phyloP scores from a whole-genome alignment of 2,888 invertebrate species.

The Orthosia cruda region DNA sequence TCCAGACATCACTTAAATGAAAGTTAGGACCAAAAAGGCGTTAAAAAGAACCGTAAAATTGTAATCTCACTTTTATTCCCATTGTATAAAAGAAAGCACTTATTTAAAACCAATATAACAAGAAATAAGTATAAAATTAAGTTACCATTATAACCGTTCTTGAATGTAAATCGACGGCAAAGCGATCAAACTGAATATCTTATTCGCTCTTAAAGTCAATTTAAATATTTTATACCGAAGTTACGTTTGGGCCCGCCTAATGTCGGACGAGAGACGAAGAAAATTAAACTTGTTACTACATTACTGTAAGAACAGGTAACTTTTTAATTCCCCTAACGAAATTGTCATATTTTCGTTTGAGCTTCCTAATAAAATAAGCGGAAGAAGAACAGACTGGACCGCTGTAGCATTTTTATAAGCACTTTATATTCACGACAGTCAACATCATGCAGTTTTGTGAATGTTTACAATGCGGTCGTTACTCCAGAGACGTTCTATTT shows the following conservation, averaged over 20 bases:
- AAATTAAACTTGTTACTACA: slow-evolving; percentile 87
- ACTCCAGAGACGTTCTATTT: slow-evolving; percentile 74
- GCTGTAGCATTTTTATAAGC: slow-evolving; percentile 84
- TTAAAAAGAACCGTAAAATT: slow-evolving; percentile 50
- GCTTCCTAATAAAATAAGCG: slow-evolving; percentile 83
- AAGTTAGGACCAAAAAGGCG: slow-evolving; percentile 29
- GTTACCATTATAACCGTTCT: slow-evolving; percentile 68
- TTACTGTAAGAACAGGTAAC: slow-evolving; percentile 87
- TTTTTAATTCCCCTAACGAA: slow-evolving; percentile 88
- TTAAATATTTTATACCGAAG: slow-evolving; percentile 79
- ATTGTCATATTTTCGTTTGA: slow-evolving; percentile 89
- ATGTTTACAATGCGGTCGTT: slow-evolving; percentile 73
- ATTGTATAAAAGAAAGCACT: slow-evolving; percentile 56
- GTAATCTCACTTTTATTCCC: slow-evolving; percentile 47
- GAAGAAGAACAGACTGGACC: slow-evolving; percentile 71
- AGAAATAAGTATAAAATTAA: slow-evolving; percentile 68
- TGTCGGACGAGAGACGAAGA: slow-evolving; percentile 80
- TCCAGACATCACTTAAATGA: slow-evolving; percentile 37
- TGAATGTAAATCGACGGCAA: slow-evolving; percentile 71
- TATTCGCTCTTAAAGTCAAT: slow-evolving; percentile 77
- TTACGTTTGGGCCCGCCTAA: slow-evolving; percentile 74
- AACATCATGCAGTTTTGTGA: slow-evolving; percentile 67
- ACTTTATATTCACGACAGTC: slow-evolving; percentile 63
- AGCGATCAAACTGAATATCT: slow-evolving; percentile 76
- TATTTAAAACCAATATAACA: slow-evolving; percentile 63